phyloP scores from a whole-genome alignment of 1,140 invertebrate species.

The Ruditapes philippinarum region DNA sequence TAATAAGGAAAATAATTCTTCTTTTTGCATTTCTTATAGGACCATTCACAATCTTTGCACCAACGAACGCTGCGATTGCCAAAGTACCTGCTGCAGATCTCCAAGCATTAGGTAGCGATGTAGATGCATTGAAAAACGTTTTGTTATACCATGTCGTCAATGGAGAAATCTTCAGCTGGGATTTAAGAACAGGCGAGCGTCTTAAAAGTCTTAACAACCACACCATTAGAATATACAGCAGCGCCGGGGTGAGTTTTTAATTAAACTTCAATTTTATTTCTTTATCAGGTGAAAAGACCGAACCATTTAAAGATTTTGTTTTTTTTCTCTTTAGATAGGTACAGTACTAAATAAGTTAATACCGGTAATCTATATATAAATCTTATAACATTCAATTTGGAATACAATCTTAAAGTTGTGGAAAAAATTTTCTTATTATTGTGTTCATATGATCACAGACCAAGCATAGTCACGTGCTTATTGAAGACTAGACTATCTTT shows the following conservation, averaged over 20 bases:
- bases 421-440: too few species aligned
- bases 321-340: neutral
- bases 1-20: too few species aligned
- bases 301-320: too few species aligned
- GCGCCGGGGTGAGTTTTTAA: neutral
- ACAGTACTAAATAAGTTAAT: neutral
- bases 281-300: too few species aligned
- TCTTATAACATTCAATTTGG: too few species aligned
- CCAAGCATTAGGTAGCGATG: slow-evolving; percentile 88
- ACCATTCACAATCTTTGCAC: slow-evolving; percentile 94
- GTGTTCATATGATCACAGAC: too few species aligned
- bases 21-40: slow-evolving; percentile 69
- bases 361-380: neutral
- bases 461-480: too few species aligned
- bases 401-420: too few species aligned
- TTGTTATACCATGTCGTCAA: slow-evolving; percentile 91
- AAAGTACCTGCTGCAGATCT: slow-evolving; percentile 89
- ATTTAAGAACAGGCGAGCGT: slow-evolving; percentile 46
- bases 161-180: slow-evolving; percentile 68
- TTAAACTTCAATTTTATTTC: too few species aligned
- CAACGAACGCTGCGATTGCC: slow-evolving; percentile 93
- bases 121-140: slow-evolving; percentile 90
- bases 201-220: slow-evolving; percentile 66
- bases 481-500: too few species aligned
- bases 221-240: slow-evolving; percentile 66